Evolutionary conservation across 2,113 vertebrate species (phyloP), one percentile per base, ranked within the genome.

Genomic region (Eonycteris spelaea): DNA sequence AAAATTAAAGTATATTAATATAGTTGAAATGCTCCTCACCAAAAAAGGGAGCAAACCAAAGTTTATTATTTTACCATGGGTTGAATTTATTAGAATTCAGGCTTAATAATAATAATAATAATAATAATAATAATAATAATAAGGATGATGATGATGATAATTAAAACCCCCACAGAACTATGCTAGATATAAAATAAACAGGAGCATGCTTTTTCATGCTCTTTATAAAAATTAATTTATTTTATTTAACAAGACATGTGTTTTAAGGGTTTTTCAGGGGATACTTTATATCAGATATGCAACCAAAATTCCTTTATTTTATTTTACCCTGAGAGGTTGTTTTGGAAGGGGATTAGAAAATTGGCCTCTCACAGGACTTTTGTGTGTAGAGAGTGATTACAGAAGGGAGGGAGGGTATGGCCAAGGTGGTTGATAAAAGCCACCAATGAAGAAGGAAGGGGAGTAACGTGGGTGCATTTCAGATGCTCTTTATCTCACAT

Each of bases 1-100:
- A 63, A 96, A 96, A 63, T 65, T 24, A 85, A 88, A 48, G 10
- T n/a, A 15, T 35, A 65, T 33, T 61, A 55, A 22, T 59, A 33
- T 53, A 18, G 0, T 86, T 96, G 12, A 94, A 82, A 65, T 95
- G 14, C 1, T 80, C 28, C 19, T 93, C 14, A 89, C 18, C 2
- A 43, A 63, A 94, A 68, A 90, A 38, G 6, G 16, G 24, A 87
- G 22, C 24, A 93, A 92, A 35, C 26, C 28, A 51, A 95, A 91
- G 26, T 82, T 71, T 86, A 28, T 78, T 8, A 89, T 30, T 93
- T 78, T 71, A 43, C 24, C 10, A 67, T 3, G 1, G 0, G 11
- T 28, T 86, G 30, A 45, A 18, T 89, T 92, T 82, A 93, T 75
- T 86, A 90, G 67, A 93, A 88, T 73, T 91, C 21, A 93, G 22